Evolutionary conservation across 2,888 invertebrate species (phyloP).

Genomic region (Drosophila villosipedis): DNA sequence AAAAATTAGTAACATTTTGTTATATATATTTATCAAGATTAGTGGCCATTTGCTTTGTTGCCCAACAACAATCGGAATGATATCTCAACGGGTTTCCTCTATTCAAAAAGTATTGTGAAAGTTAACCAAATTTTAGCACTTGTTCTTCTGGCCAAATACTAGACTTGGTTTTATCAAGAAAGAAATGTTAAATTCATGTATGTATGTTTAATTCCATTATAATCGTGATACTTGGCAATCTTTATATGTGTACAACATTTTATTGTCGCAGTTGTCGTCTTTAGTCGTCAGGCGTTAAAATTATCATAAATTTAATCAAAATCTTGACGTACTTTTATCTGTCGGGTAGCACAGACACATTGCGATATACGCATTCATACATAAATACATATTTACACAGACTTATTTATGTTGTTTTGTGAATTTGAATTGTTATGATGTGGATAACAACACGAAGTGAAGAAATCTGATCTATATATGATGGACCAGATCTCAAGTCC

Average conservation of each 20-base stretch:
- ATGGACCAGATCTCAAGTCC: slow-evolving; percentile 9
- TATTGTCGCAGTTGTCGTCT: slow-evolving; percentile 38
- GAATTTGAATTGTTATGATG: slow-evolving; percentile 16
- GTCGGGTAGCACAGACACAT: slow-evolving; percentile 9
- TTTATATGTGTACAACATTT: slow-evolving; percentile 53
- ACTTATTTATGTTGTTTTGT: slow-evolving; percentile 10
- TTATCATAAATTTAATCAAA: slow-evolving; percentile 80
- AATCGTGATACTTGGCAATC: slow-evolving; percentile 40
- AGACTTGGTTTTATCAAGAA: background rate
- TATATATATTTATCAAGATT: slow-evolving; percentile 16
- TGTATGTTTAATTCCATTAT: slow-evolving; percentile 4
- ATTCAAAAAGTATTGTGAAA: slow-evolving; percentile 39
- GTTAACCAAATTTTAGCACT: background rate
- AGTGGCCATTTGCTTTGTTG: background rate
- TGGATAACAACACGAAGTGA: background rate
- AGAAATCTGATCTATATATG: slow-evolving; percentile 18
- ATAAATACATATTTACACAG: background rate
- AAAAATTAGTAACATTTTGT: slow-evolving; percentile 56
- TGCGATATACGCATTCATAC: slow-evolving; percentile 3
- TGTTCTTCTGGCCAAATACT: background rate
- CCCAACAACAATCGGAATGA: slow-evolving; percentile 15
- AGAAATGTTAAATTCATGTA: background rate
- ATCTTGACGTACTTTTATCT: slow-evolving; percentile 52
- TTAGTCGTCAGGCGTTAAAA: slow-evolving; percentile 47
- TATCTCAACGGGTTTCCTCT: slow-evolving; percentile 19